Evolutionary conservation across 2,888 invertebrate species (phyloP).

Genomic region (Trissolcus japonicus): DNA sequence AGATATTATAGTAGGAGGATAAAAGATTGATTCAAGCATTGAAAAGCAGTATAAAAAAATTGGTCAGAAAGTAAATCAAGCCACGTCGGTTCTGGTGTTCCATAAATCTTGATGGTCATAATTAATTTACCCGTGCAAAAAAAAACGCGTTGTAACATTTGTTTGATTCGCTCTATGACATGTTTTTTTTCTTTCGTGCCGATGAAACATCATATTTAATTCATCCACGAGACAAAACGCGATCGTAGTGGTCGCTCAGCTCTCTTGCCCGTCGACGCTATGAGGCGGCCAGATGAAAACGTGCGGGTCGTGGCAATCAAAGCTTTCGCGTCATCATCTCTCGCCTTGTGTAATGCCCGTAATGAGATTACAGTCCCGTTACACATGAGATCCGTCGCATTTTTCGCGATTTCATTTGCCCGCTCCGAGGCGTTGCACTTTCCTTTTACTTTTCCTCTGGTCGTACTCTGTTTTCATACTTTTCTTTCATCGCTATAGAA

Average conservation of each 20-base stretch:
- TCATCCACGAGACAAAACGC: slow-evolving; percentile 38
- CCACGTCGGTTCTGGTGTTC: slow-evolving; percentile 1
- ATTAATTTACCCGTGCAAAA: slow-evolving; percentile 17
- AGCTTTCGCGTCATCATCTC: slow-evolving; percentile 53
- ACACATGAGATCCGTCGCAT: slow-evolving; percentile 50
- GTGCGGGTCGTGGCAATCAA: slow-evolving; percentile 50
- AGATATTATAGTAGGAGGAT: too few species aligned
- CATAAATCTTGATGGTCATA: neutral
- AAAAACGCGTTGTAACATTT: slow-evolving; percentile 32
- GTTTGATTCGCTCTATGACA: slow-evolving; percentile 43
- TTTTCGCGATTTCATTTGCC: slow-evolving; percentile 48
- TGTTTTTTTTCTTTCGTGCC: slow-evolving; percentile 23
- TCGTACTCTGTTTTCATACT: slow-evolving; percentile 16
- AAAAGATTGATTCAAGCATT: too few species aligned
- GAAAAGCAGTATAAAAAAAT: neutral
- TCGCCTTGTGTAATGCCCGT: slow-evolving; percentile 55
- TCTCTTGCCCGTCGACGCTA: slow-evolving; percentile 43
- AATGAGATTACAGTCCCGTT: slow-evolving; percentile 56
- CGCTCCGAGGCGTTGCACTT: slow-evolving; percentile 47
- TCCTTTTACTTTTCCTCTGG: slow-evolving; percentile 53
- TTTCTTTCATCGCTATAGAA: slow-evolving; percentile 27
- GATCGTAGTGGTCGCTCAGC: neutral
- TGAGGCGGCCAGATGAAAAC: slow-evolving; percentile 43
- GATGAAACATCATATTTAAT: slow-evolving; percentile 43
- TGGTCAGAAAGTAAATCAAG: slow-evolving; percentile 13